phyloP scores from a whole-genome alignment of 53 echinoderm and acorn worm species.

The Apostichopus leukothele region DNA sequence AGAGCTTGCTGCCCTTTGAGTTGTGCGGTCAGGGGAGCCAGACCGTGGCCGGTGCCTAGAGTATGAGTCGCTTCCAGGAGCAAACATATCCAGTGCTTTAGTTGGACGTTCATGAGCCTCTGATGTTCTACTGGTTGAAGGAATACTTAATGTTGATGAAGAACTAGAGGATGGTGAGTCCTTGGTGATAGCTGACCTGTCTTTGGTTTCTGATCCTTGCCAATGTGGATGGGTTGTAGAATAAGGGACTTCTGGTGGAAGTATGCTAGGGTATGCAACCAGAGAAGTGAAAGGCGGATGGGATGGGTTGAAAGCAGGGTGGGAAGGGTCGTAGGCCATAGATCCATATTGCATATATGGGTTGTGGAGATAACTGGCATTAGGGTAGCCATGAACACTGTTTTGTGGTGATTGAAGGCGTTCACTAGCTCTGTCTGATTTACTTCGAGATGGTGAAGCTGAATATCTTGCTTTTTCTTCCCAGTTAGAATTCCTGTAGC shows the following conservation, averaged over 20 bases:
- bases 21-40: slow-evolving; percentile 64
- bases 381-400: slow-evolving; percentile 17
- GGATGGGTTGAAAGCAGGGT: slow-evolving; percentile 79
- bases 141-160: slow-evolving; percentile 63
- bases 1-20: slow-evolving; percentile 45
- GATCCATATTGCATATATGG: slow-evolving; percentile 71
- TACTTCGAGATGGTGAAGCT: slow-evolving; percentile 55
- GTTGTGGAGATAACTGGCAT: slow-evolving; percentile 38
- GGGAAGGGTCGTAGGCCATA: slow-evolving; percentile 77
- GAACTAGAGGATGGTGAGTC: slow-evolving; percentile 49
- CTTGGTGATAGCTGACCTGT: slow-evolving; percentile 14
- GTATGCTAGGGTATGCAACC: slow-evolving; percentile 78
- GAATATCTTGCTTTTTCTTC: slow-evolving; percentile 43
- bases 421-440: slow-evolving; percentile 63
- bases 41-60: slow-evolving; percentile 59
- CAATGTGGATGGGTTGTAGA: neutral
- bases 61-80: slow-evolving; percentile 48
- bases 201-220: slow-evolving; percentile 26
- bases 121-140: slow-evolving; percentile 67
- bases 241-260: slow-evolving; percentile 78
- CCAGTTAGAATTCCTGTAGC: slow-evolving; percentile 23
- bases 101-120: slow-evolving; percentile 65
- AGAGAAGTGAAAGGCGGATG: slow-evolving; percentile 53
- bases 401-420: slow-evolving; percentile 69
- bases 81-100: slow-evolving; percentile 81